These are phyloP conservation scores for Cybosia mesomella DNA, from an alignment of 2,888 invertebrate species.

Conservation along the genomic window DNA sequence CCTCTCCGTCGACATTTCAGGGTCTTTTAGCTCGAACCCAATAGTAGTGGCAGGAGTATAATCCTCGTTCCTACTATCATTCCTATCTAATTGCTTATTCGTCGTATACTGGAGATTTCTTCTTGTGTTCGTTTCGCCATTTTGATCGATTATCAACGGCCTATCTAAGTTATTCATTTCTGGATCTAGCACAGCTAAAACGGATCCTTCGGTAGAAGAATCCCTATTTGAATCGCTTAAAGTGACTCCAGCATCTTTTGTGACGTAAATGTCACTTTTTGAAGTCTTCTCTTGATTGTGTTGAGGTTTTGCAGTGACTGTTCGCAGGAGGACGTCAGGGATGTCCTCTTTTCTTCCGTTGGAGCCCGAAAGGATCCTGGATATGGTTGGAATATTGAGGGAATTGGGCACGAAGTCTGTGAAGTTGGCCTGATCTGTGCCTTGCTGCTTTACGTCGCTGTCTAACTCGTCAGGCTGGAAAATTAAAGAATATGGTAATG, in stretches of 20 bases:
- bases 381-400: slow-evolving; percentile 93
- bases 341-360: slow-evolving; percentile 94
- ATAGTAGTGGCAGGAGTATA: slow-evolving; percentile 80
- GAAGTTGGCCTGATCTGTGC: slow-evolving; percentile 80
- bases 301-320: slow-evolving; percentile 88
- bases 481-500: slow-evolving; percentile 12
- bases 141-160: slow-evolving; percentile 80
- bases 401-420: slow-evolving; percentile 90
- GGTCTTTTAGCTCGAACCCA: slow-evolving; percentile 80
- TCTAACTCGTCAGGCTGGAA: slow-evolving; percentile 82
- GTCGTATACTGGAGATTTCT: slow-evolving; percentile 83
- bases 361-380: slow-evolving; percentile 94
- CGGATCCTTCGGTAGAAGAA: slow-evolving; percentile 81
- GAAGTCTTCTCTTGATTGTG: slow-evolving; percentile 80
- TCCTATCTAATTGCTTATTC: slow-evolving; percentile 74
- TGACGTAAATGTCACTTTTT: slow-evolving; percentile 76
- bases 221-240: slow-evolving; percentile 78
- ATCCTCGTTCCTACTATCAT: slow-evolving; percentile 76
- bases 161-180: slow-evolving; percentile 86
- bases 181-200: slow-evolving; percentile 81
- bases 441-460: slow-evolving; percentile 73
- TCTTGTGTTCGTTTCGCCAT: slow-evolving; percentile 84
- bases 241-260: slow-evolving; percentile 81
- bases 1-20: slow-evolving; percentile 84
- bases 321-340: slow-evolving; percentile 91